Evolutionary conservation across 2,797 vertebrate genomes (phyloP), one percentile per base, ranked within the genome.

Genomic region (Enteromius afrohamiltoni): DNA sequence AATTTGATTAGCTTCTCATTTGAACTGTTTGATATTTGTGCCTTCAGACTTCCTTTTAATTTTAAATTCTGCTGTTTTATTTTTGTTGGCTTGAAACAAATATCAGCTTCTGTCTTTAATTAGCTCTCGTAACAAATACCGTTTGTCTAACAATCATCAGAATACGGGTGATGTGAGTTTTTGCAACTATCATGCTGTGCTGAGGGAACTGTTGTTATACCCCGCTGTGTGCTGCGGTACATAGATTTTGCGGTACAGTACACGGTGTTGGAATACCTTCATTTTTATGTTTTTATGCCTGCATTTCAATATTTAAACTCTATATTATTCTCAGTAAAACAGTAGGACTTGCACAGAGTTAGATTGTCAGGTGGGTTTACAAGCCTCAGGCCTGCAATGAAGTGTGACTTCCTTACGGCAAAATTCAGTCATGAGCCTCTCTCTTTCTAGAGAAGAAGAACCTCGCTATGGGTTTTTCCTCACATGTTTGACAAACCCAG

Each of bases 1-100:
- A 42, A 60, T 74, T 84, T 79, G 49, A 58, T 83, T 29, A 79
- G 40, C 42, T 73, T 62, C 21, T 76, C 70, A 64, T 87, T 29
- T 86, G 31, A 77, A 60, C 80, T 68, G 37, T 37, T 60, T 34
- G 21, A 10, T 75, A 34, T 34, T 83, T n/a, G 53, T 79, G 47
- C 73, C 53, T 53, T 80, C 49, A 74, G n/a, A 58, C 37, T 78
- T 62, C 51, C 55, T 64, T 77, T 75, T 29, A 21, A 13, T 73
- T 47, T 62, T 21, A 65, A 29, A 71, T n/a, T 64, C 3, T 84
- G 31, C n/a, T n/a, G 31, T 82, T 51, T 55, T 7, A 29, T 40
- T 83, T 75, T 82, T 79, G 71, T 80, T 84, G 31, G 47, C 62
- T 81, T 82, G 47, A 60, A 78, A 42, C 40, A 45, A 55, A 34